These are phyloP conservation scores for Micrasema minimum DNA, from an alignment of 1,140 invertebrate genomes.

Conservation along the genomic window DNA sequence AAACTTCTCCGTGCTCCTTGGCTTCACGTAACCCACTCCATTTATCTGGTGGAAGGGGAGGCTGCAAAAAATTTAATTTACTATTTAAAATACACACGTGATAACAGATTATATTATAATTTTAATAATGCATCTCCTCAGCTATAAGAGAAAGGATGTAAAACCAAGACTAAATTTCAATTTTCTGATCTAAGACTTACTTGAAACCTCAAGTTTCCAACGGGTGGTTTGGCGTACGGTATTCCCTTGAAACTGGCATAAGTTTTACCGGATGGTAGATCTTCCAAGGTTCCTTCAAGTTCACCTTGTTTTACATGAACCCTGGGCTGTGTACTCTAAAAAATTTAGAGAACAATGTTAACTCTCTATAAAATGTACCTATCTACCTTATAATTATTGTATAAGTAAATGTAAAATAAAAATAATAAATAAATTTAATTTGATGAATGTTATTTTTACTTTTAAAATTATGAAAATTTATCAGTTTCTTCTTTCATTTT, in stretches of 20 bases:
- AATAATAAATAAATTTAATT: no score
- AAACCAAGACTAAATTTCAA: no score
- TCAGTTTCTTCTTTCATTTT: no score
- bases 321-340: conserved; percentile 33
- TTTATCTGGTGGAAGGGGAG: conserved; percentile 60
- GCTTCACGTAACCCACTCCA: conserved; percentile 67
- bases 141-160: no score
- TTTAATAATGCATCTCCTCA: no score
- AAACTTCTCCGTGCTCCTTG: conserved; percentile 60
- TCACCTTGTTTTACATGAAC: conserved; percentile 45
- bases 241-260: conserved; percentile 52
- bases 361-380: neutral
- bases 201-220: conserved; percentile 44
- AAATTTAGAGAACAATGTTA: neutral
- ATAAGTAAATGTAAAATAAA: neutral
- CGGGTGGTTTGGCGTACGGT: conserved; percentile 47
- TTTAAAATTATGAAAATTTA: no score
- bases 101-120: no score
- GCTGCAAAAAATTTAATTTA: conserved; percentile 58
- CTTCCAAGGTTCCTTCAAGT: conserved; percentile 40
- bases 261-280: conserved; percentile 38
- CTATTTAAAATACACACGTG: neutral
- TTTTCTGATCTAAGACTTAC: no score
- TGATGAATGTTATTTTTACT: no score
- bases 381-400: neutral